Conservation (phyloP, 1,140 invertebrate species). For the Archivesica marissinica region DNA sequence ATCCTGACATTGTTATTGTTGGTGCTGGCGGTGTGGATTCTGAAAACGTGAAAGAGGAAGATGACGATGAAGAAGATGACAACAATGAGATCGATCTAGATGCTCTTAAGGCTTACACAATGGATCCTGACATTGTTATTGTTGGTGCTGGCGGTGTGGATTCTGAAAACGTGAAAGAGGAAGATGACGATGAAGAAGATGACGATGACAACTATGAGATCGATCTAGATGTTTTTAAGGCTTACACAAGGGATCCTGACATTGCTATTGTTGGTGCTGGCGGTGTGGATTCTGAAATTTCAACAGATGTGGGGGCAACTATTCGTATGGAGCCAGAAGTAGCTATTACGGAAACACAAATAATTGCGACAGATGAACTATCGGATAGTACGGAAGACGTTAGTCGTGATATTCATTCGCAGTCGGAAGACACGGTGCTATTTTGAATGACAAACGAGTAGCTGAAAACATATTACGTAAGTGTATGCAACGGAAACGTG, state of each 20-base stretch:
- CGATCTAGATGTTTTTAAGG: slow-evolving; percentile 3
- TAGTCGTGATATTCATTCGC: too few species aligned
- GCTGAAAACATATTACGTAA: too few species aligned
- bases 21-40: too few species aligned
- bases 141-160: too few species aligned
- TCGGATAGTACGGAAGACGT: too few species aligned
- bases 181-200: not conserved
- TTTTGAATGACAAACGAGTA: too few species aligned
- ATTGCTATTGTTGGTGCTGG: too few species aligned
- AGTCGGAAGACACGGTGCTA: too few species aligned
- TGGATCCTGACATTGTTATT: slow-evolving; percentile 3
- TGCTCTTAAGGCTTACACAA: slow-evolving; percentile 1
- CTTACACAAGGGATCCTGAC: not conserved
- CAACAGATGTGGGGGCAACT: not conserved
- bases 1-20: slow-evolving; percentile 6
- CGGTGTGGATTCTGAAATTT: not conserved
- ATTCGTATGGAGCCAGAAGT: too few species aligned
- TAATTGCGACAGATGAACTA: too few species aligned
- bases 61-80: not conserved
- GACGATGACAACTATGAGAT: slow-evolving; percentile 10
- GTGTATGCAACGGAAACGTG: too few species aligned
- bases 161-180: not conserved
- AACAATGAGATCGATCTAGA: slow-evolving; percentile 12
- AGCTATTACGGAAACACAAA: too few species aligned
- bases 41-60: not conserved